A percentile compares a stretch with the other conserved stretches of the same genome.
These are phyloP conservation scores for Apamea sordens DNA, from an alignment of 2,888 invertebrate species.

Conservation along the genomic window DNA sequence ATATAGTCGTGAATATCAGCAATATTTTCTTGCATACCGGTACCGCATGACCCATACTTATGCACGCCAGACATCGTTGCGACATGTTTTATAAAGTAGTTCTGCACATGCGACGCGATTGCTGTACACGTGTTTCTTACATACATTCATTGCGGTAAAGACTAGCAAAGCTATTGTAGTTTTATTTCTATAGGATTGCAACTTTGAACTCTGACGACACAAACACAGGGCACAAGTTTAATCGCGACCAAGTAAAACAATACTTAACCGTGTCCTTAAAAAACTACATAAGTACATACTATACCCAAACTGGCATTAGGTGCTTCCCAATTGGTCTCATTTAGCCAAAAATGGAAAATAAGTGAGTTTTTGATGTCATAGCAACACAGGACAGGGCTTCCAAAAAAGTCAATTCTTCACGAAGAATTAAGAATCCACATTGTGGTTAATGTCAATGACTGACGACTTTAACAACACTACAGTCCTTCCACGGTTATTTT, in stretches of 20 bases:
- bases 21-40: neutral
- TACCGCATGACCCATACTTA: conserved; percentile 9
- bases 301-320: neutral
- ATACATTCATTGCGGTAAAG: conserved; percentile 31
- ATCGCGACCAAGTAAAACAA: neutral
- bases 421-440: neutral
- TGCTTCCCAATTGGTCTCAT: neutral
- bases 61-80: conserved; percentile 35
- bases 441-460: neutral
- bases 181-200: neutral
- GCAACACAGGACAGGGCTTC: neutral
- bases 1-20: neutral
- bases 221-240: neutral
- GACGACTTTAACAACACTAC: too few relatives aligned
- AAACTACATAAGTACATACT: neutral
- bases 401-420: neutral
- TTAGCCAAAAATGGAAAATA: neutral
- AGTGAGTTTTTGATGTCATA: neutral
- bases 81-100: conserved; percentile 44
- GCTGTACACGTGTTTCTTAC: conserved; percentile 40
- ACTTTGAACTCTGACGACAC: neutral
- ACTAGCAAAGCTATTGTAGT: neutral
- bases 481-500: too few relatives aligned
- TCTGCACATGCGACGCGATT: conserved; percentile 44
- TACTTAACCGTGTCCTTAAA: neutral